Conservation (phyloP, 2,888 invertebrate genomes). For the Empis livida region DNA sequence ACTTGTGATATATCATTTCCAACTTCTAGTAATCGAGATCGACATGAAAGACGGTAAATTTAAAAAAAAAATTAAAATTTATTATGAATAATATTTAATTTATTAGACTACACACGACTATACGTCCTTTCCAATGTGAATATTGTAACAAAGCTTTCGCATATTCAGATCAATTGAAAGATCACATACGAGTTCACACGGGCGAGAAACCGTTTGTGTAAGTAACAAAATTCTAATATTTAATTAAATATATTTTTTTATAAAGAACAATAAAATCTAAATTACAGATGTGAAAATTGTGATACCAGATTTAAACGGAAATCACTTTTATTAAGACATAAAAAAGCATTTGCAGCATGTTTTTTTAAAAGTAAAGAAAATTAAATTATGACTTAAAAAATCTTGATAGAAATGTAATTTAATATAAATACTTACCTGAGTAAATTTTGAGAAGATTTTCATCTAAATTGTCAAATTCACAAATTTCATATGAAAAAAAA, state of each 20-base stretch:
- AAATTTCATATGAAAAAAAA: too few relatives aligned
- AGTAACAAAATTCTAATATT: too few relatives aligned
- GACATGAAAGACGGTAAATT: neutral
- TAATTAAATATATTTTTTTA: too few relatives aligned
- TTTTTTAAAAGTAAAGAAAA: neutral
- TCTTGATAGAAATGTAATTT: too few relatives aligned
- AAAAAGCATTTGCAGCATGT: conserved; percentile 1
- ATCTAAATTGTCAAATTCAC: too few relatives aligned
- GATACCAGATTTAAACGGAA: conserved; percentile 10
- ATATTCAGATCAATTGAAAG: conserved; percentile 6
- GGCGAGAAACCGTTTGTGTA: conserved; percentile 1
- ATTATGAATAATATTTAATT: neutral
- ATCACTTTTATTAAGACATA: conserved; percentile 11
- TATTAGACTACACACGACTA: neutral
- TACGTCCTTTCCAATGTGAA: conserved; percentile 2
- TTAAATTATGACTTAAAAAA: too few relatives aligned
- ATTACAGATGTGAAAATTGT: conserved; percentile 8
- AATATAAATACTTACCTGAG: too few relatives aligned
- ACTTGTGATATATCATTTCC: conserved; percentile 15
- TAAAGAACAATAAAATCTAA: too few relatives aligned
- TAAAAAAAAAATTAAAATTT: neutral
- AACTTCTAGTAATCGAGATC: neutral
- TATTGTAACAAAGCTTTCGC: conserved; percentile 1
- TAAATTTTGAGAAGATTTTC: too few relatives aligned
- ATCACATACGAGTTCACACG: conserved; percentile 8